phyloP scores from a whole-genome alignment of 2,888 invertebrate species.

The Thecophora atra region DNA sequence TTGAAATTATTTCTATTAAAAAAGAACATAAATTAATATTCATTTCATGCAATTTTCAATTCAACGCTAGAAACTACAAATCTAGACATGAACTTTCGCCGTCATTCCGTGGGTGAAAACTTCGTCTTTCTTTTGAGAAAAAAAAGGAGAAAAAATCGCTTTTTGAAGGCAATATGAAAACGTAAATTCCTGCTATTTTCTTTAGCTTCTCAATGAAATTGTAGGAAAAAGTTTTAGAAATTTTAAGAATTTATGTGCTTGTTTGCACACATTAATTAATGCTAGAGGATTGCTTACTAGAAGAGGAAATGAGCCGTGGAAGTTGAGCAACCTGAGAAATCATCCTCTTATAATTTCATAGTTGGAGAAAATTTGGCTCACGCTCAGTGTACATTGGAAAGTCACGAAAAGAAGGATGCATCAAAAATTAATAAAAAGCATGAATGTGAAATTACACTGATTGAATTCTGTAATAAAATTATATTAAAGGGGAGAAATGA shows the following conservation, averaged over 20 bases:
- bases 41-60: conserved; percentile 1
- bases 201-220: not conserved
- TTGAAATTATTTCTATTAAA: not conserved
- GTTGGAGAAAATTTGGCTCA: too few species aligned
- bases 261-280: not conserved
- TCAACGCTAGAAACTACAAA: not conserved
- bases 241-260: not conserved
- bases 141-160: not conserved
- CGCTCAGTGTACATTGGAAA: too few species aligned
- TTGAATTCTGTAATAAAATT: too few species aligned
- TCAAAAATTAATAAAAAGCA: too few species aligned
- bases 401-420: too few species aligned
- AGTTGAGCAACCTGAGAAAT: too few species aligned
- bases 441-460: too few species aligned
- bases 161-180: not conserved
- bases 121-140: not conserved
- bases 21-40: conserved; percentile 2
- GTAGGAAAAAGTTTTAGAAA: not conserved
- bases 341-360: too few species aligned
- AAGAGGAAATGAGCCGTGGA: too few species aligned
- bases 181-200: not conserved
- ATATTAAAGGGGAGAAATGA: too few species aligned
- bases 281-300: not conserved
- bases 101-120: too few species aligned
- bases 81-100: not conserved